phyloP scores from a whole-genome alignment of 1,140 invertebrate genomes.

The Trichonephila inaurata region DNA sequence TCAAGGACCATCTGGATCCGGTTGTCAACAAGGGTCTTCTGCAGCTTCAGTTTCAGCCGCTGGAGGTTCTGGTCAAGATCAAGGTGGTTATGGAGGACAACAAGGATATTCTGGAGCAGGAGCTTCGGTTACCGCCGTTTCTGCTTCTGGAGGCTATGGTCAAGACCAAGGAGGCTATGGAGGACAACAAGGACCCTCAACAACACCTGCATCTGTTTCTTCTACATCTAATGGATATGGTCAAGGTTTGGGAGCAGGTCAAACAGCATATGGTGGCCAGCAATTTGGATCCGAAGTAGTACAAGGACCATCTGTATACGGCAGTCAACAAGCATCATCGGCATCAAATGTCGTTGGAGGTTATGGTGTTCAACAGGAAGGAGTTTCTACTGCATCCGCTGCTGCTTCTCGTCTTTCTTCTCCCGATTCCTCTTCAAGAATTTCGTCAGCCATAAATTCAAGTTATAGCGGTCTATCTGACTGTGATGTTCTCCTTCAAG shows the following conservation, averaged over 20 bases:
- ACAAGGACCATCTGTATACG: not conserved
- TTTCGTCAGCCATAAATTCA: conserved; percentile 16
- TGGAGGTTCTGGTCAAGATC: not conserved
- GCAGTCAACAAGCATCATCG: not conserved
- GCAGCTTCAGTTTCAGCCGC: too few species aligned
- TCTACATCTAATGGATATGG: too few species aligned
- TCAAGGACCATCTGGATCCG: not conserved
- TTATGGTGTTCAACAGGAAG: too few species aligned
- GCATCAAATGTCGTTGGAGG: not conserved
- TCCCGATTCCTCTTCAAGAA: not conserved
- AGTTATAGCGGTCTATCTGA: not conserved
- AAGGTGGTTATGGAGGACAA: not conserved
- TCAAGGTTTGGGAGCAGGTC: not conserved
- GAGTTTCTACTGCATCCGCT: not conserved
- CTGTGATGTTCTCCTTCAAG: conserved; percentile 1
- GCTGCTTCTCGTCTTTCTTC: not conserved
- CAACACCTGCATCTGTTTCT: too few species aligned
- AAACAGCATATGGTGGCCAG: not conserved
- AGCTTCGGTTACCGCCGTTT: not conserved
- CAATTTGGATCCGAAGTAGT: not conserved
- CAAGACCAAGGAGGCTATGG: too few species aligned
- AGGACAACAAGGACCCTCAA: too few species aligned
- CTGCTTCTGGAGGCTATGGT: not conserved
- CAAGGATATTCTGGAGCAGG: not conserved
- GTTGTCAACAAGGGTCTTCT: not conserved